Evolutionary conservation across 1,140 invertebrate genomes (phyloP).

Genomic region (Meloidogyne hapla): DNA sequence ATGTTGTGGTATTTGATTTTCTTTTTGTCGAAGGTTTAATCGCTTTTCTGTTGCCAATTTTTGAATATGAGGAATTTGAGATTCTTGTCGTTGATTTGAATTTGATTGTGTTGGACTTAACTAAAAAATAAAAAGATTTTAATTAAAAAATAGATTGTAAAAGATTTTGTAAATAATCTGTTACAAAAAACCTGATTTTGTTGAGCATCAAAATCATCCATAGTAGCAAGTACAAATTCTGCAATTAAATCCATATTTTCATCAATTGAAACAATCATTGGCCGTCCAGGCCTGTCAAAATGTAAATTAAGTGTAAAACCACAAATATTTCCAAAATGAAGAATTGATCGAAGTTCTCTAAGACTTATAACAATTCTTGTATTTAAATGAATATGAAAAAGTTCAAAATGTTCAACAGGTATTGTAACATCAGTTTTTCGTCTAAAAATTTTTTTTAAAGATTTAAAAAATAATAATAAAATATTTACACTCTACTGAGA

Average conservation of each 20-base stretch:
- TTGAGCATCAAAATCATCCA: conserved; percentile 16
- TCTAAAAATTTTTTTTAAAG: conserved; percentile 20
- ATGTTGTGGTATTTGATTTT: neutral
- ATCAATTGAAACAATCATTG: conserved; percentile 25
- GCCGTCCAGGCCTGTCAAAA: conserved; percentile 24
- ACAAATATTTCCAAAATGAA: conserved; percentile 25
- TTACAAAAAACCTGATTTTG: neutral
- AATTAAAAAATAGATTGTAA: neutral
- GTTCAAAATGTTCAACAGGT: conserved; percentile 14
- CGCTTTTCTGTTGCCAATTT: neutral
- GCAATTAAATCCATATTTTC: conserved; percentile 30
- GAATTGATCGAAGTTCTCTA: conserved; percentile 25
- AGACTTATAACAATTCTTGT: conserved; percentile 22
- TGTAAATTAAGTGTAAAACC: conserved; percentile 20
- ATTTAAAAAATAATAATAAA: no score
- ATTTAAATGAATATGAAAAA: conserved; percentile 4
- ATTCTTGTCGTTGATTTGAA: neutral
- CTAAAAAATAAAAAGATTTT: neutral
- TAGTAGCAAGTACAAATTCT: conserved; percentile 25
- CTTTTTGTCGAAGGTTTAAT: neutral
- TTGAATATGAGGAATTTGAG: neutral
- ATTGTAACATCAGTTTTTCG: conserved; percentile 24
- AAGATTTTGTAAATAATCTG: no score
- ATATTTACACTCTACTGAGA: conserved; percentile 15
- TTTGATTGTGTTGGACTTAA: neutral